Evolutionary conservation across 2,888 invertebrate species (phyloP).

Genomic region (Sipha maydis): DNA sequence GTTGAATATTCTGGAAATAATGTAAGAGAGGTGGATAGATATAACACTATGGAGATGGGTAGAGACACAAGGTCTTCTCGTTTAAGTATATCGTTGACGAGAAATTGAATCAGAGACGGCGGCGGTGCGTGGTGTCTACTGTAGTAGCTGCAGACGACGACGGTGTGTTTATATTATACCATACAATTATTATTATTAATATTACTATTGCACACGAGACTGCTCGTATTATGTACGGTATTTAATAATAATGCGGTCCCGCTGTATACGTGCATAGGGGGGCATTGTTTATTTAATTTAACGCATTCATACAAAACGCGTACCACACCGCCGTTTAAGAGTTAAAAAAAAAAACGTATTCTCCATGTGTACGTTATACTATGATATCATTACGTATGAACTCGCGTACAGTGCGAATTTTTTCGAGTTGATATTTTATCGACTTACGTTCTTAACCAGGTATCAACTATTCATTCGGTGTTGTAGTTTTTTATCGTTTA

Average conservation of each 20-base stretch:
- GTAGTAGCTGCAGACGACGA: background rate
- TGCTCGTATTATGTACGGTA: background rate
- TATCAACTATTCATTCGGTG: no score
- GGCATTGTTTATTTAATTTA: constrained; percentile 46
- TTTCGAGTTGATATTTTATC: no score
- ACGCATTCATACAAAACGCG: background rate
- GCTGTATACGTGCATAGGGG: background rate
- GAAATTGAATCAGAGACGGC: constrained; percentile 29
- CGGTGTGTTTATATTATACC: background rate
- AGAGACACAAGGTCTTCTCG: constrained; percentile 23
- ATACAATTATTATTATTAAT: constrained; percentile 11
- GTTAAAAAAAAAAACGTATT: no score
- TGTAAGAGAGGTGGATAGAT: background rate
- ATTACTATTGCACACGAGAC: constrained; percentile 2
- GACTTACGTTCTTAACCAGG: no score
- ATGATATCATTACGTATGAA: no score
- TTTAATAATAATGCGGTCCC: background rate
- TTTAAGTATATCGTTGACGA: constrained; percentile 16
- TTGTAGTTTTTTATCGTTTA: no score
- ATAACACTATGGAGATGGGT: no score
- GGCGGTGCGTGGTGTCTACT: background rate
- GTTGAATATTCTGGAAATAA: background rate
- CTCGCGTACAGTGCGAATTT: no score
- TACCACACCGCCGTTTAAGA: background rate
- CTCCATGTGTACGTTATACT: no score